A percentile compares a stretch with the other conserved stretches of the same genome.
phyloP scores from a whole-genome alignment of 2,113 vertebrate genomes.

The Crotalus viridis region DNA sequence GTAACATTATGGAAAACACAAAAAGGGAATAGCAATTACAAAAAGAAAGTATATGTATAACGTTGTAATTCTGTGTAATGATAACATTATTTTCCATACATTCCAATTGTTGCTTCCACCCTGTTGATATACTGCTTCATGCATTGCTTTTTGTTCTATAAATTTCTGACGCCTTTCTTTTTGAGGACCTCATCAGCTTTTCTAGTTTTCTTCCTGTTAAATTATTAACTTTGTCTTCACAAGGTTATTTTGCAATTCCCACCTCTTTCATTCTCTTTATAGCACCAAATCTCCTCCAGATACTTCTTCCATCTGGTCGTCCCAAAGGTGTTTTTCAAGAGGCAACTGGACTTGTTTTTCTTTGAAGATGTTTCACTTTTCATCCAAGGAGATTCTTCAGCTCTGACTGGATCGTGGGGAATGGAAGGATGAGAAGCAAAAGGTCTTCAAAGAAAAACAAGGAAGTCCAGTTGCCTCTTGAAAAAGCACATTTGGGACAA shows the following conservation, averaged over 20 bases:
- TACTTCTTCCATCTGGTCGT: background rate
- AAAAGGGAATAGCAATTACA: background rate
- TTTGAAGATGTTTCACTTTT: too few species aligned
- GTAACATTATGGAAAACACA: background rate
- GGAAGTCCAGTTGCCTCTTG: too few species aligned
- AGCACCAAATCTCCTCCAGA: background rate
- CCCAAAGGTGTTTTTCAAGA: too few species aligned
- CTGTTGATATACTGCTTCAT: background rate
- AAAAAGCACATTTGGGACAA: too few species aligned
- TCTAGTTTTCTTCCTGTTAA: background rate
- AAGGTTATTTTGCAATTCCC: background rate
- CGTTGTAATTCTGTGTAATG: background rate
- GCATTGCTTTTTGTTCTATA: background rate
- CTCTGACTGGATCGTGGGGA: too few species aligned
- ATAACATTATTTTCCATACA: background rate
- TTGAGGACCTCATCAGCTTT: background rate
- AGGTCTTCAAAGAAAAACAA: too few species aligned
- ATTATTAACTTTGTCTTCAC: background rate
- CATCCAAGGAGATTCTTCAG: too few species aligned
- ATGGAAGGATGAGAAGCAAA: too few species aligned
- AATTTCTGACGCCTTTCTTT: background rate
- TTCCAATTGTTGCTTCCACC: background rate
- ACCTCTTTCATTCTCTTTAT: background rate
- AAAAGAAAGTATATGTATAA: background rate
- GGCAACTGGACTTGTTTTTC: too few species aligned